A percentile compares a stretch with the other conserved stretches of the same genome.
Evolutionary conservation across 2,113 vertebrate species (phyloP).

Genomic region (Sander lucioperca): DNA sequence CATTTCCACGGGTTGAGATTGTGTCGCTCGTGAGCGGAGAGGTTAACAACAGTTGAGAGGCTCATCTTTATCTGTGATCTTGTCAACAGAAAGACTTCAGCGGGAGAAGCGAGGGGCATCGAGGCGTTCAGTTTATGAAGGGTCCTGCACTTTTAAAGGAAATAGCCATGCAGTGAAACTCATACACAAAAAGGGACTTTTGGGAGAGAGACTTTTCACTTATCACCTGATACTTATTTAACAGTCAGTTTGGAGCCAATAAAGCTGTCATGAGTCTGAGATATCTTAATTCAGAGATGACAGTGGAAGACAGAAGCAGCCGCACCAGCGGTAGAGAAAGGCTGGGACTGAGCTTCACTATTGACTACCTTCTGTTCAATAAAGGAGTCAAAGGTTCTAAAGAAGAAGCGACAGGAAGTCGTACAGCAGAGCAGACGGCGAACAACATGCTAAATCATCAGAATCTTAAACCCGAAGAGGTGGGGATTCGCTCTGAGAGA

Average conservation of each 20-base stretch:
- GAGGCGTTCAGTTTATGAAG: slow-evolving; percentile 28
- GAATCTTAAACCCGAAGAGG: slow-evolving; percentile 56
- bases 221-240: slow-evolving; percentile 20
- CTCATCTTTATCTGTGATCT: slow-evolving; percentile 80
- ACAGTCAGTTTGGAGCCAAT: slow-evolving; percentile 29
- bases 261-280: slow-evolving; percentile 62
- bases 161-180: slow-evolving; percentile 55
- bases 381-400: slow-evolving; percentile 71
- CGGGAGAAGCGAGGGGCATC: slow-evolving; percentile 35
- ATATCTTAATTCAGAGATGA: slow-evolving; percentile 60
- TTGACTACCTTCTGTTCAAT: slow-evolving; percentile 85
- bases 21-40: slow-evolving; percentile 67
- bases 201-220: slow-evolving; percentile 31
- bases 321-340: slow-evolving; percentile 31
- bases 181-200: slow-evolving; percentile 34
- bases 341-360: slow-evolving; percentile 85
- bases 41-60: slow-evolving; percentile 79
- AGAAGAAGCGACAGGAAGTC: slow-evolving; percentile 60
- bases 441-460: slow-evolving; percentile 53
- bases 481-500: slow-evolving; percentile 39
- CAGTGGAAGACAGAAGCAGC: slow-evolving; percentile 70
- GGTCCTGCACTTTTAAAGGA: slow-evolving; percentile 23
- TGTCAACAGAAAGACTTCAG: slow-evolving; percentile 68
- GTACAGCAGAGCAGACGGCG: slow-evolving; percentile 41
- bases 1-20: slow-evolving; percentile 67